Percentiles rank a stretch among this genome's conserved stretches.
Evolutionary conservation across 2,888 invertebrate genomes (phyloP).

Genomic region (Cactoblastis cactorum): DNA sequence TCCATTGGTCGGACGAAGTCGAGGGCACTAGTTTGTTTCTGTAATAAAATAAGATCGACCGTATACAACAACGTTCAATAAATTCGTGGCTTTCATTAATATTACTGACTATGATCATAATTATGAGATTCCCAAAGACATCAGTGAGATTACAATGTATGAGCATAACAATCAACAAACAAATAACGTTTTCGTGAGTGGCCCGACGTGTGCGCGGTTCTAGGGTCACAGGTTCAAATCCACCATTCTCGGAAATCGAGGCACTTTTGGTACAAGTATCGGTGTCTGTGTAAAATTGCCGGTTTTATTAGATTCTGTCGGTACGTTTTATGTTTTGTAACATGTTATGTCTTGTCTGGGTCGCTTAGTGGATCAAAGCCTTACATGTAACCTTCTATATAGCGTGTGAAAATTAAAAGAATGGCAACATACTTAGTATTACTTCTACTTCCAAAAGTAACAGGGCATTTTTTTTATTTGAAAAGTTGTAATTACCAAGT

Average conservation of each 20-base stretch:
- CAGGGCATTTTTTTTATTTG: too few species aligned
- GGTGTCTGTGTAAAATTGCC: constrained; percentile 23
- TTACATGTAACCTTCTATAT: too few species aligned
- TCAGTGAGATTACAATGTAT: constrained; percentile 32
- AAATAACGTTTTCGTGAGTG: constrained; percentile 54
- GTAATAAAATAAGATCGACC: too few species aligned
- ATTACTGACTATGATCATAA: not conserved
- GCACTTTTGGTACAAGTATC: constrained; percentile 33
- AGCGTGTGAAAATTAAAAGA: constrained; percentile 10
- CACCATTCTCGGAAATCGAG: constrained; percentile 40
- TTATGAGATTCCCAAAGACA: constrained; percentile 16
- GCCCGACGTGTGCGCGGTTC: constrained; percentile 32
- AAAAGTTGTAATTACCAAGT: too few species aligned
- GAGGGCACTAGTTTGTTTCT: too few species aligned
- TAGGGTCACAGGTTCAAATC: constrained; percentile 50
- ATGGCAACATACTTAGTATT: too few species aligned
- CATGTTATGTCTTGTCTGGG: not conserved
- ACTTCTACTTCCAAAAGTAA: too few species aligned
- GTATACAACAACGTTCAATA: not conserved
- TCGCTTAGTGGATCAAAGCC: not conserved
- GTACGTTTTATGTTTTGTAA: constrained; percentile 14
- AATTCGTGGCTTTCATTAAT: not conserved
- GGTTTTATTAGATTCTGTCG: constrained; percentile 21
- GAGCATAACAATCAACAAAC: constrained; percentile 35
- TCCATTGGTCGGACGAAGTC: too few species aligned